These are phyloP conservation scores for Oryzias javanicus DNA, from an alignment of 2,113 vertebrate genomes.

Conservation along the genomic window DNA sequence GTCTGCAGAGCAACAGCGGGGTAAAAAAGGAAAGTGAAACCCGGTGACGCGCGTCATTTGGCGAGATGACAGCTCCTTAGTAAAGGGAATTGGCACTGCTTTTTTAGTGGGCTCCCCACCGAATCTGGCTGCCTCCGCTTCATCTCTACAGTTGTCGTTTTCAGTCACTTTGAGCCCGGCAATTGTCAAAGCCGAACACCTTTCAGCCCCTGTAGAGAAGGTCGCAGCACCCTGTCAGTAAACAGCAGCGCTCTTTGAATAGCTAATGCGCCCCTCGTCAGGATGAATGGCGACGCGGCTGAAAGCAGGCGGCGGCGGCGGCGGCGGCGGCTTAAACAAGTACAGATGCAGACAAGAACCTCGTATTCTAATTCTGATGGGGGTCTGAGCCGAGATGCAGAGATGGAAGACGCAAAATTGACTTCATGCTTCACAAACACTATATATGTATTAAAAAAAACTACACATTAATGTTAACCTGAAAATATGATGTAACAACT, in stretches of 20 bases:
- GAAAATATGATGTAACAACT: too few species aligned
- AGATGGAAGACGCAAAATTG: too few species aligned
- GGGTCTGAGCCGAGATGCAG: too few species aligned
- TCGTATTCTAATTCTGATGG: too few species aligned
- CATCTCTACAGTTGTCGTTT: slow-evolving; percentile 59
- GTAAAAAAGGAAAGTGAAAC: slow-evolving; percentile 37
- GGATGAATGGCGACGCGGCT: slow-evolving; percentile 35
- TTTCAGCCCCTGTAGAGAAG: slow-evolving; percentile 60
- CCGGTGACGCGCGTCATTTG: slow-evolving; percentile 55
- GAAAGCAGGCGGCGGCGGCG: slow-evolving; percentile 47
- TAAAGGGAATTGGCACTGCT: slow-evolving; percentile 53
- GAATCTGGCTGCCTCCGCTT: slow-evolving; percentile 57
- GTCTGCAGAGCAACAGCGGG: slow-evolving; percentile 28
- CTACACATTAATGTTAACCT: too few species aligned
- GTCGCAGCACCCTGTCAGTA: slow-evolving; percentile 55
- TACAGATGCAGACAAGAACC: slow-evolving; percentile 14
- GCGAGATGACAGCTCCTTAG: slow-evolving; percentile 61
- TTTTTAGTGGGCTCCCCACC: slow-evolving; percentile 48
- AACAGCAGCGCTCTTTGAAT: slow-evolving; percentile 66
- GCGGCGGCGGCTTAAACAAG: slow-evolving; percentile 42
- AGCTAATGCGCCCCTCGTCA: slow-evolving; percentile 51
- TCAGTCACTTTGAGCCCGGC: slow-evolving; percentile 69
- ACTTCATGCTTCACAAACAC: too few species aligned
- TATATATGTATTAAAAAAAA: too few species aligned
- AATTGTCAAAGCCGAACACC: slow-evolving; percentile 73